A percentile compares a stretch with the other conserved stretches of the same genome.
phyloP scores from a whole-genome alignment of 53 echinoderm and acorn worm genomes.

The Astropecten irregularis region DNA sequence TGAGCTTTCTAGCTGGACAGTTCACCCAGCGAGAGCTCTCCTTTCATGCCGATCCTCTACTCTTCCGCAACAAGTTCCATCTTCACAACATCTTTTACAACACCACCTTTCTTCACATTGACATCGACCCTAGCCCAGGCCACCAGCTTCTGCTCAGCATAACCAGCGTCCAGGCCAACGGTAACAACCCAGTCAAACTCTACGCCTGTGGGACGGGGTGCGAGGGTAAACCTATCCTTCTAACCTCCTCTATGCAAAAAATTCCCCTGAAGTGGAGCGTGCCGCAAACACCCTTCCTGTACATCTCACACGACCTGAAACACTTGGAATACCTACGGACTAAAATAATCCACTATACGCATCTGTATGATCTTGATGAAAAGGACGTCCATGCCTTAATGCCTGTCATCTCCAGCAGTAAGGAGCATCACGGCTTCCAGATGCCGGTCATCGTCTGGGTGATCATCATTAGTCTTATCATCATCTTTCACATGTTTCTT shows the following conservation, averaged over 20 bases:
- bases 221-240: conserved; percentile 66
- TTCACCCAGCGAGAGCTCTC: conserved; percentile 92
- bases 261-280: conserved; percentile 90
- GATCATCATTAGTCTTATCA: conserved; percentile 73
- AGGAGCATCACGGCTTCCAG: conserved; percentile 70
- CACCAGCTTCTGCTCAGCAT: conserved; percentile 59
- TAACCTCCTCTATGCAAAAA: conserved; percentile 63
- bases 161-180: conserved; percentile 45
- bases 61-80: conserved; percentile 73
- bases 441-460: conserved; percentile 89
- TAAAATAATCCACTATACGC: conserved; percentile 88
- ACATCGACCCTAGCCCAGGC: conserved; percentile 64
- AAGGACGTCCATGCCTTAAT: conserved; percentile 30
- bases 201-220: conserved; percentile 93
- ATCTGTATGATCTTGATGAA: conserved; percentile 82
- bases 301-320: conserved; percentile 87
- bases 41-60: conserved; percentile 91
- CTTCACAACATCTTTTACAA: conserved; percentile 88
- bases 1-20: conserved; percentile 91
- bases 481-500: conserved; percentile 84
- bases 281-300: conserved; percentile 89
- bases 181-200: conserved; percentile 40
- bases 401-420: conserved; percentile 18
- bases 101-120: conserved; percentile 78
- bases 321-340: conserved; percentile 79